Percentiles rank a stretch among this genome's conserved stretches.
phyloP scores from a whole-genome alignment of 2,888 invertebrate genomes.

The Clitarchus hookeri region DNA sequence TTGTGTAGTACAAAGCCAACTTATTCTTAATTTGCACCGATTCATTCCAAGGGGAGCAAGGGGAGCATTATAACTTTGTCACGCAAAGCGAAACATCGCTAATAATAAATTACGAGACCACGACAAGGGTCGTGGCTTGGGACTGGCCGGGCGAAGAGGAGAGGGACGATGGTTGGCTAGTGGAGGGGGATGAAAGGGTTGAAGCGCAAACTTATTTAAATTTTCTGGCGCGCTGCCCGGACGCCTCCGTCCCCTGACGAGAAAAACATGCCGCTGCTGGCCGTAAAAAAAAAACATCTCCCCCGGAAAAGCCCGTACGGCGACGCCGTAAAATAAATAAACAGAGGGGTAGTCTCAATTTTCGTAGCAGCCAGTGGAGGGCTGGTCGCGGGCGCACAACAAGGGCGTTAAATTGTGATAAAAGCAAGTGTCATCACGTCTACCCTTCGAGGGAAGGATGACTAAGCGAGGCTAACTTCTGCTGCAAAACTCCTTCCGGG shows the following conservation, averaged over 20 bases:
- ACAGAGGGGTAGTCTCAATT: not conserved
- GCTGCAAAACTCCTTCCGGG: too few relatives aligned
- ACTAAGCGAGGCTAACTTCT: too few relatives aligned
- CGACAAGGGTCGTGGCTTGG: not conserved
- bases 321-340: conserved; percentile 7
- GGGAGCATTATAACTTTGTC: not conserved
- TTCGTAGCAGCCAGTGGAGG: not conserved
- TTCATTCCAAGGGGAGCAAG: not conserved
- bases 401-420: not conserved
- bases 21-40: not conserved
- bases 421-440: not conserved
- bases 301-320: not conserved
- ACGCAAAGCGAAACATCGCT: not conserved
- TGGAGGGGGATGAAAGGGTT: not conserved
- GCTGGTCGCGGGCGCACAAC: not conserved
- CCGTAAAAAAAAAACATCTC: not conserved
- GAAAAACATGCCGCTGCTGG: not conserved
- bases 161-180: not conserved
- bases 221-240: not conserved
- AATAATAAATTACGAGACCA: not conserved
- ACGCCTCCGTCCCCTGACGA: conserved; percentile 9
- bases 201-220: not conserved
- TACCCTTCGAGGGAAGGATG: not conserved
- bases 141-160: not conserved
- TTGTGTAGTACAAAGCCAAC: too few relatives aligned